Conservation (phyloP, 2,113 vertebrate genomes). For the Tragulus kanchil region DNA sequence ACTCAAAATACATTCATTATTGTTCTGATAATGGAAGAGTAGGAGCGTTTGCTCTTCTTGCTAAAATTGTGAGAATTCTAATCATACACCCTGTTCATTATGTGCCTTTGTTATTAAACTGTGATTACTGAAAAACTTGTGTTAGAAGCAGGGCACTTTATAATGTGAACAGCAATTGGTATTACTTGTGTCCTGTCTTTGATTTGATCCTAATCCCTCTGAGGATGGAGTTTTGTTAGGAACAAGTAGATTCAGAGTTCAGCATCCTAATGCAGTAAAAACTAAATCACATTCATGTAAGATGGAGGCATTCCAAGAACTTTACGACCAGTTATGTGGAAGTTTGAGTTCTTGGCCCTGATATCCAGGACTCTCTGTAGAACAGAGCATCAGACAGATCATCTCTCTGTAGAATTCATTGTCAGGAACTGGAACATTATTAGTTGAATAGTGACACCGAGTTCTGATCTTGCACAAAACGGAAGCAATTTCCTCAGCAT, state of each 20-base stretch:
- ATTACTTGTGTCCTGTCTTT: not conserved
- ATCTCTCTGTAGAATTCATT: constrained; percentile 6
- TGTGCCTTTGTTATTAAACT: constrained; percentile 18
- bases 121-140: not conserved
- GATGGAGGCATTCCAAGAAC: constrained; percentile 38
- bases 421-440: not conserved
- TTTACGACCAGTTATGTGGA: not conserved
- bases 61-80: constrained; percentile 48
- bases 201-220: constrained; percentile 25
- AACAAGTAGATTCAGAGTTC: constrained; percentile 4
- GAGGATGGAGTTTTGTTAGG: not conserved
- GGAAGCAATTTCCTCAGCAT: not conserved
- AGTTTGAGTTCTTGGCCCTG: not conserved
- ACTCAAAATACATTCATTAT: constrained; percentile 45
- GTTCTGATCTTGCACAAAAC: constrained; percentile 1
- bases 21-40: constrained; percentile 26
- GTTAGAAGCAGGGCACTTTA: not conserved
- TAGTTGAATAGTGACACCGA: not conserved
- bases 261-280: not conserved
- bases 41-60: not conserved
- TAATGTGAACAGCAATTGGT: not conserved
- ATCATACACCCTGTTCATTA: not conserved
- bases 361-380: not conserved
- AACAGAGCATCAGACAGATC: not conserved
- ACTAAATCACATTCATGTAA: constrained; percentile 17